phyloP scores from a whole-genome alignment of 2,888 invertebrate genomes.

The Apamea epomidion region DNA sequence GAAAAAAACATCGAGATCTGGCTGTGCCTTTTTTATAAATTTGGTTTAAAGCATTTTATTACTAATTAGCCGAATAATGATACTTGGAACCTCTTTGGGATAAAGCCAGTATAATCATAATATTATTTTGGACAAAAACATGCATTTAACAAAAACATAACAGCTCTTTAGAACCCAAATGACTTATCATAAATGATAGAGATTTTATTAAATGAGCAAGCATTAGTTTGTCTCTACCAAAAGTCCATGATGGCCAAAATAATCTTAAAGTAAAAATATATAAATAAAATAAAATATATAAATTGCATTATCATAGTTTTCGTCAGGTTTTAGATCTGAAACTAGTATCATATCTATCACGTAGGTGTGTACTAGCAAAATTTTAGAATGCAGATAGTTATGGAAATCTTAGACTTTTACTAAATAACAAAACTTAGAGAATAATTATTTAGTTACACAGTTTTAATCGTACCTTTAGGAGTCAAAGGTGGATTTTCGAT shows the following conservation, averaged over 20 bases:
- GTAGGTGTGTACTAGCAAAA: not conserved
- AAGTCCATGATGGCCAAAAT: too few relatives aligned
- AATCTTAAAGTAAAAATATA: too few relatives aligned
- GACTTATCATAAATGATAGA: not conserved
- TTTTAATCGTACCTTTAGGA: constrained; percentile 1
- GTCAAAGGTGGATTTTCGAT: not conserved
- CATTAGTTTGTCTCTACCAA: too few relatives aligned
- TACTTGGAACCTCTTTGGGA: not conserved
- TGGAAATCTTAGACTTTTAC: not conserved
- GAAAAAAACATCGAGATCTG: not conserved
- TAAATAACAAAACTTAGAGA: not conserved
- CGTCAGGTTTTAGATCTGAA: not conserved
- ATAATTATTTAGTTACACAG: not conserved
- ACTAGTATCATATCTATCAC: not conserved
- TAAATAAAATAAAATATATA: too few relatives aligned
- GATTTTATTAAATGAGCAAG: not conserved
- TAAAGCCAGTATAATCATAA: not conserved
- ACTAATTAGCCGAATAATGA: not conserved
- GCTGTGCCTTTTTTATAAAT: not conserved
- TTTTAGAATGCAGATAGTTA: too few relatives aligned
- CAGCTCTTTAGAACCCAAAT: too few relatives aligned
- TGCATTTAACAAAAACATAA: not conserved
- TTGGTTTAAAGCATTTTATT: not conserved
- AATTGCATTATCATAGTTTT: too few relatives aligned
- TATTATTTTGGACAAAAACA: constrained; percentile 1